phyloP scores from a whole-genome alignment of 2,888 invertebrate genomes.

The Drosophila pseudotakahashii region DNA sequence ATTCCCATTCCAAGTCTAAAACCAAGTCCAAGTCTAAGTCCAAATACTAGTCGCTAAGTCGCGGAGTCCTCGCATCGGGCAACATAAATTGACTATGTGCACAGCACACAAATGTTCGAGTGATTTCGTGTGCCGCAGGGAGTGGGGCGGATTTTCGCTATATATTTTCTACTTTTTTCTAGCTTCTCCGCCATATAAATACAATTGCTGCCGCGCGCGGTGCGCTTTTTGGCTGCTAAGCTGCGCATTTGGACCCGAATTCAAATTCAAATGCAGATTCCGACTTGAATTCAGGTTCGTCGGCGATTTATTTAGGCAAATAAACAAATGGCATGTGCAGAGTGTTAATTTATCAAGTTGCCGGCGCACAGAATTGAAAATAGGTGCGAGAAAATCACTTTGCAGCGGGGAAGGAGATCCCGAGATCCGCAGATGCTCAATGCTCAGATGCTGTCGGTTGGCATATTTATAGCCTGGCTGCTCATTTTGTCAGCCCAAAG shows the following conservation, averaged over 20 bases:
- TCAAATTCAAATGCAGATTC: slow-evolving; percentile 46
- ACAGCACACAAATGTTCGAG: slow-evolving; percentile 61
- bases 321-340: slow-evolving; percentile 77
- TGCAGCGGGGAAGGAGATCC: slow-evolving; percentile 44
- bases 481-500: slow-evolving; percentile 72
- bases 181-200: slow-evolving; percentile 35
- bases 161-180: slow-evolving; percentile 13
- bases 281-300: slow-evolving; percentile 56
- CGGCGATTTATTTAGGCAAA: slow-evolving; percentile 77
- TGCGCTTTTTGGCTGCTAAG: slow-evolving; percentile 63
- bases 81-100: slow-evolving; percentile 66
- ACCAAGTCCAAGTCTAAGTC: slow-evolving; percentile 9
- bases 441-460: slow-evolving; percentile 52
- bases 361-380: slow-evolving; percentile 61
- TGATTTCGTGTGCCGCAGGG: slow-evolving; percentile 63
- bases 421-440: slow-evolving; percentile 18
- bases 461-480: slow-evolving; percentile 65
- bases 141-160: slow-evolving; percentile 18
- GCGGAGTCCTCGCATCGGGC: slow-evolving; percentile 41
- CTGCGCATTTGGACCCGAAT: slow-evolving; percentile 36
- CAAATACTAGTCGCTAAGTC: slow-evolving; percentile 22
- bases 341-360: slow-evolving; percentile 77
- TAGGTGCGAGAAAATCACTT: slow-evolving; percentile 79
- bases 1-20: slow-evolving; percentile 39
- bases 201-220: slow-evolving; percentile 65